A percentile compares a stretch with the other conserved stretches of the same genome.
Evolutionary conservation across 2,797 vertebrate genomes (phyloP).

Genomic region (Eupleurogrammus muticus): DNA sequence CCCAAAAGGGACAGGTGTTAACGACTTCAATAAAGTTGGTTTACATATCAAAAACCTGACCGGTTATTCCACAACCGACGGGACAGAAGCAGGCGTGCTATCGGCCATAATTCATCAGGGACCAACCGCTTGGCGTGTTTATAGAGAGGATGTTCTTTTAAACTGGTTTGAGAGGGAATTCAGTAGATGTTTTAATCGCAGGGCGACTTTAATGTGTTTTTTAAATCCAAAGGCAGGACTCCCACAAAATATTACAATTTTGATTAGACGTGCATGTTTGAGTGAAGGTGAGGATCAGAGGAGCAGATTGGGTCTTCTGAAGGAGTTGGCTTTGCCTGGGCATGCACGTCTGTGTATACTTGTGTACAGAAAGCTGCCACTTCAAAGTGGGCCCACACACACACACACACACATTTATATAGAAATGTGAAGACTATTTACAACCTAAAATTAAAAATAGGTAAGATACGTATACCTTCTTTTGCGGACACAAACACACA

Average conservation of each 20-base stretch:
- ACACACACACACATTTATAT: not conserved
- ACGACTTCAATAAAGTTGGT: conserved; percentile 67
- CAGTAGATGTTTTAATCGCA: not conserved
- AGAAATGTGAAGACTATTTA: not conserved
- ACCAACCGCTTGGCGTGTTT: conserved; percentile 21
- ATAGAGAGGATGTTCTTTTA: conserved; percentile 22
- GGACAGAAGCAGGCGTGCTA: conserved; percentile 52
- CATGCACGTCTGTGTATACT: conserved; percentile 11
- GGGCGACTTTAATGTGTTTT: not conserved
- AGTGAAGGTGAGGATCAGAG: conserved; percentile 13
- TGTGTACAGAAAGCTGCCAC: conserved; percentile 44
- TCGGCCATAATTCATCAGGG: conserved; percentile 41
- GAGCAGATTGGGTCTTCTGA: conserved; percentile 14
- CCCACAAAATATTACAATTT: not conserved
- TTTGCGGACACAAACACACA: not conserved
- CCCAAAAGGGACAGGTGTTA: conserved; percentile 50
- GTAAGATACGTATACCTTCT: not conserved
- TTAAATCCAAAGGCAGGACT: conserved; percentile 6
- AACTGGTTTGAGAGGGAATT: conserved; percentile 26
- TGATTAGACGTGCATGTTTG: not conserved
- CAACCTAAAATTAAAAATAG: conserved; percentile 11
- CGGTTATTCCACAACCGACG: conserved; percentile 12
- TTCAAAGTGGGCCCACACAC: conserved; percentile 38
- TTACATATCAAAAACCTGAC: conserved; percentile 61
- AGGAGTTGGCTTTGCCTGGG: conserved; percentile 4